A percentile compares a stretch with the other conserved stretches of the same genome.
Evolutionary conservation across 2,888 invertebrate species (phyloP).

Genomic region (Dioctria rufipes): DNA sequence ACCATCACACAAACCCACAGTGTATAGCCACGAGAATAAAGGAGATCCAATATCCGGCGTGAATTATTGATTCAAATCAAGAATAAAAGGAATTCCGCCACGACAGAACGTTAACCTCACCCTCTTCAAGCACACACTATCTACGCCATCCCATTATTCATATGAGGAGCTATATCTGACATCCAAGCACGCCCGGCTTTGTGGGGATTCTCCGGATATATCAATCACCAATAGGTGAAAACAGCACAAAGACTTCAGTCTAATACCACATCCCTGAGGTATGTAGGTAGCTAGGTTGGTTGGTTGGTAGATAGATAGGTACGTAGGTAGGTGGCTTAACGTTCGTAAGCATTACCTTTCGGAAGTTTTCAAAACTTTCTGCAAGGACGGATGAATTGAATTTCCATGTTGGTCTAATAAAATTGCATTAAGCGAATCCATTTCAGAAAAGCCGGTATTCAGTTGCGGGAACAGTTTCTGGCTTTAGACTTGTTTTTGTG

Average conservation of each 20-base stretch:
- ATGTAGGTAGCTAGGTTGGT: too few relatives aligned
- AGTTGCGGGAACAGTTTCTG: too few relatives aligned
- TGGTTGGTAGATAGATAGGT: neutral
- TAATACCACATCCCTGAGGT: too few relatives aligned
- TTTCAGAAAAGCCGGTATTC: too few relatives aligned
- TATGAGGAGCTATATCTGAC: neutral
- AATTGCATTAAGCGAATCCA: neutral
- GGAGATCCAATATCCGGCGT: neutral
- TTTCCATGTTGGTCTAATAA: constrained; percentile 6
- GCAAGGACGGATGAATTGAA: neutral
- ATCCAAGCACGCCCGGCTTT: neutral
- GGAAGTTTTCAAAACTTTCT: neutral
- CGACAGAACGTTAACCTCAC: neutral
- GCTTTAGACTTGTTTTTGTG: too few relatives aligned
- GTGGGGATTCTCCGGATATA: neutral
- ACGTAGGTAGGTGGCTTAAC: neutral
- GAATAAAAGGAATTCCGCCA: neutral
- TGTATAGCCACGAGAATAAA: too few relatives aligned
- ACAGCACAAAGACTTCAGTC: neutral
- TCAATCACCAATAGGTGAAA: constrained; percentile 3
- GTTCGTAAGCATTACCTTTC: neutral
- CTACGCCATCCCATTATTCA: neutral
- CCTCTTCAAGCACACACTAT: neutral
- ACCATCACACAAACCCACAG: too few relatives aligned
- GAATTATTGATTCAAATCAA: neutral